These are phyloP conservation scores for Saccopteryx bilineata DNA, from an alignment of 2,113 vertebrate species.

Conservation along the genomic window DNA sequence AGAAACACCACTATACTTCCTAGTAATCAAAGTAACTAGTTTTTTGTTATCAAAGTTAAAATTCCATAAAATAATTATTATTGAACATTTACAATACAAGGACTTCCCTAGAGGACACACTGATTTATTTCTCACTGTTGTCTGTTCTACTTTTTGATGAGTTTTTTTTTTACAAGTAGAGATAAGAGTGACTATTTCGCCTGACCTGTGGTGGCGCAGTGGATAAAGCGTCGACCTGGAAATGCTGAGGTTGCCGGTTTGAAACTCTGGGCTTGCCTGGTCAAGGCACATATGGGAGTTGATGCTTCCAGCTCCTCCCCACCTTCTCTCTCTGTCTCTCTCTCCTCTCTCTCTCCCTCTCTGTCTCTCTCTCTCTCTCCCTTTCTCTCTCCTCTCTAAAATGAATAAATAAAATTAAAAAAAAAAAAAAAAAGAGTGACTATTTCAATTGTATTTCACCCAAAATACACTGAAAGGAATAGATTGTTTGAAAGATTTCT, in stretches of 20 bases:
- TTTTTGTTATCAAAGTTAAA: neutral
- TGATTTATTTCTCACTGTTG: neutral
- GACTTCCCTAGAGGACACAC: neutral
- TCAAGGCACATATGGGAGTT: no score
- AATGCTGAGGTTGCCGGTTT: no score
- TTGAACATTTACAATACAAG: neutral
- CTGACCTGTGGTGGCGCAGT: no score
- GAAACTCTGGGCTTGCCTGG: no score
- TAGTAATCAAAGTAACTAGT: neutral
- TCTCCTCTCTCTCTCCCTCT: no score
- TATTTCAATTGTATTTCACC: neutral
- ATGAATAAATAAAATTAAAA: no score
- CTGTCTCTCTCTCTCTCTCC: no score
- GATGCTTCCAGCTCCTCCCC: no score
- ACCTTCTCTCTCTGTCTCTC: no score
- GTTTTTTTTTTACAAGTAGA: neutral
- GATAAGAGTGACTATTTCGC: neutral
- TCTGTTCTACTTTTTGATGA: neutral
- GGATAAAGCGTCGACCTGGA: no score
- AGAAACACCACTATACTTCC: neutral
- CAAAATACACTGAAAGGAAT: neutral
- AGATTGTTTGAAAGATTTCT: constrained; percentile 18
- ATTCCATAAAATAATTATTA: neutral
- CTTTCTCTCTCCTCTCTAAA: no score
- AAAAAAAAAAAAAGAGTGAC: no score